Base-by-base conservation (phyloP, 1,140 invertebrate genomes). In the Lutraria rhynchaena region DNA sequence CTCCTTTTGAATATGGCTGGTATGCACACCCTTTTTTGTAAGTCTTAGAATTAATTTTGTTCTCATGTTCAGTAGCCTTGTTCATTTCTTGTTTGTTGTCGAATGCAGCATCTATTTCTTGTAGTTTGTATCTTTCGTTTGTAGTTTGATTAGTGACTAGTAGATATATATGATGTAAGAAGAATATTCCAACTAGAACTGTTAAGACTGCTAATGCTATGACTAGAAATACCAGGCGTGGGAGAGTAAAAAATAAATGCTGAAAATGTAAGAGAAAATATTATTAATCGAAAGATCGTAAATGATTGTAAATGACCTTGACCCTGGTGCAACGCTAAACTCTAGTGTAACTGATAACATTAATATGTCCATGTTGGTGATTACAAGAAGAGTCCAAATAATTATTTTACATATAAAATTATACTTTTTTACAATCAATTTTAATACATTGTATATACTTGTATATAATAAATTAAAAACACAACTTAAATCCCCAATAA, bases 141-240 rank as follows among this genome's bases (percentile, higher is more conserved):
- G 89, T 90, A n/a, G 90, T 91, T 71, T 89, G 87, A 70, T 91
- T 91, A 41, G 82, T 86, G n/a, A 75, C 65, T 19, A 89, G 46
- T 44, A 91, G 83, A 69, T 86, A 90, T 17, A 89, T 7, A 71
- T 91, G 90, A 61, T 91, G 90, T 15, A 77, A 3, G 4, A 87
- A 81, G 51, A 91, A 90, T 15, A 84, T 53, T 31, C 83, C 83
- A 4, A 90, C 73, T 24, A 90, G 65, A 22, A 88, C 27, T 13
- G 82, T 83, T 0, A 90, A 74, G 37, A 89, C 83, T 7, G 71
- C 29, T 22, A 90, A 60, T 11, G 87, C 83, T 7, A 84, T 82
- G 17, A 87, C 75, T 27, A 90, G 83, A 58, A 90, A 91, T 22
- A 91, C 86, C 53, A 88, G 65, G 7, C 90, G 81, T 22, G 87